Evolutionary conservation across 2,888 invertebrate species (phyloP), one percentile per base, ranked within the genome.

Genomic region (Arge pagana): DNA sequence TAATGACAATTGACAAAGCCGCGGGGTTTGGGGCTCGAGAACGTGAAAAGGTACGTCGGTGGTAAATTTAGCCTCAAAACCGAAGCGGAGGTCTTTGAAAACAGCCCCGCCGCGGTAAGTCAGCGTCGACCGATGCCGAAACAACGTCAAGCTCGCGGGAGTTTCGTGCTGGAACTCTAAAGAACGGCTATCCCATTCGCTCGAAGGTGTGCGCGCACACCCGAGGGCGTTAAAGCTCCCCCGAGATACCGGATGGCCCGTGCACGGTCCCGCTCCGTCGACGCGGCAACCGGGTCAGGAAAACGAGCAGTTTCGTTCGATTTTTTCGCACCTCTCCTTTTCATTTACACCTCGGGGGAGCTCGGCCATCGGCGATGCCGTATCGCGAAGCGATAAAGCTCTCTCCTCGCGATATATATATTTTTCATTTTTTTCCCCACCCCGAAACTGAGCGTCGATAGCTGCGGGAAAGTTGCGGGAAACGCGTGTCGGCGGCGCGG

Each of bases 141-240:
- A 45, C 45, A 45, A 45, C 45, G 45, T 45, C 45, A 33, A 45
- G 35, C 33, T 21, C 23, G 33, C 33, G 26, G 23, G 45, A 35
- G 33, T 45, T 43, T 28, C 33, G 21, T 15, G 16, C 5, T 30
- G 19, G 33, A 35, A 45, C 31, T 24, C 45, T 45, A 21, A 45
- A 45, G 45, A 45, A 33, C 45, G 45, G 35, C 15, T 35, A 33
- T 45, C 19, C 33, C 21, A 45, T 33, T 45, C 33, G 45, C n/a
- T 13, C 24, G 35, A 33, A 45, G 35, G 35, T 31, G 45, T 45
- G 31, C 35, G 45, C 45, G 33, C 45, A 45, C 33, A 45, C 45
- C 45, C 35, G 45, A 45, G 45, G 31, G 45, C 24, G 45, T 45
- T 45, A 45, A 45, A 23, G 45, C 45, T 45, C 45, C 45, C 45